Evolutionary conservation across 2,113 vertebrate species (phyloP).

Genomic region (Haemorhous mexicanus): DNA sequence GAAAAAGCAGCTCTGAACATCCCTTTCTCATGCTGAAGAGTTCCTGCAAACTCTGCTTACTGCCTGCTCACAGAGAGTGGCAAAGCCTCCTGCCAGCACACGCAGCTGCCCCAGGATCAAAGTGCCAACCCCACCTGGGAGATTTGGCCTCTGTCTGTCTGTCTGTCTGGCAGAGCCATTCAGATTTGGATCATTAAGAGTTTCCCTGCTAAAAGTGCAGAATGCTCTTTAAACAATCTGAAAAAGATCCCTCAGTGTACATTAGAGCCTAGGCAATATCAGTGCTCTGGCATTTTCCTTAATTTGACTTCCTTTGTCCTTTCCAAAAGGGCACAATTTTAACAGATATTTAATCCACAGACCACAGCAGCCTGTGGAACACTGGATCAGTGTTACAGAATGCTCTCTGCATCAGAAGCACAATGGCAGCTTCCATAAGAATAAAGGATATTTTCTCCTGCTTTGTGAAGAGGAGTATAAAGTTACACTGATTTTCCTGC

Average conservation of each 20-base stretch:
- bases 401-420: not conserved
- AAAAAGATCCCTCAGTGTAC: not conserved
- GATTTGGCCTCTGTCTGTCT: not conserved
- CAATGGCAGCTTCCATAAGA: not conserved
- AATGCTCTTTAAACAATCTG: not conserved
- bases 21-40: not conserved
- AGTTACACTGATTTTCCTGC: not conserved
- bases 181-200: not conserved
- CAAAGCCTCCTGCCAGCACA: not conserved
- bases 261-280: not conserved
- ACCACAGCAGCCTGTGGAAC: not conserved
- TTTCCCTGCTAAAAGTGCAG: not conserved
- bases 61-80: accelerated
- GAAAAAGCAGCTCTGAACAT: not conserved
- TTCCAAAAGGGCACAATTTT: not conserved
- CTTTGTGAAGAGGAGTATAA: not conserved
- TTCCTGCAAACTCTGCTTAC: not conserved
- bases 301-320: not conserved
- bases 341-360: not conserved
- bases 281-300: not conserved
- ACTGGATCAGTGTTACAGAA: not conserved
- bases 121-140: not conserved
- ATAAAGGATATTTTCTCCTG: not conserved
- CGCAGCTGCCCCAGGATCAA: accelerated
- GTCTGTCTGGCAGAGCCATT: not conserved